These are phyloP conservation scores for Salvelinus sp. DNA, from an alignment of 2,113 vertebrate species.

Conservation along the genomic window DNA sequence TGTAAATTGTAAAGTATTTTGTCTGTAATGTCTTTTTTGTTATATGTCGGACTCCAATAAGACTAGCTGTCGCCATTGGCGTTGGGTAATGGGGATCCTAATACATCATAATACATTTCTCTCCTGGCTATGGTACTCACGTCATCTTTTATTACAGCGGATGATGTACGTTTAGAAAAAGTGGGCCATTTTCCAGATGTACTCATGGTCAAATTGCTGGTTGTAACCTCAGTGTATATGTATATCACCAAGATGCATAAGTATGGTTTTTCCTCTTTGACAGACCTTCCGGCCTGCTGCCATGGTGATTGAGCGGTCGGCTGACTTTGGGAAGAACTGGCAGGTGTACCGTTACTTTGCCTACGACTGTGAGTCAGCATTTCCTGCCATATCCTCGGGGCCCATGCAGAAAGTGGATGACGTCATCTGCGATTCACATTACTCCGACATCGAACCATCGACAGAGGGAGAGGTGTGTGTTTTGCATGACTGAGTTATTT, in stretches of 20 bases:
- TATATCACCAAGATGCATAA: not conserved
- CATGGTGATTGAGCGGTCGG: conserved; percentile 94
- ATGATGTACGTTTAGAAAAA: not conserved
- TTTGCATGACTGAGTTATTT: not conserved
- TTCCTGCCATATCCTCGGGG: conserved; percentile 81
- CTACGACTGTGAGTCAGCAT: conserved; percentile 91
- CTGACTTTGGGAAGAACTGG: conserved; percentile 92
- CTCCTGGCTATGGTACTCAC: too few relatives aligned
- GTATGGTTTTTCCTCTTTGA: not conserved
- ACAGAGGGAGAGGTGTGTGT: conserved; percentile 90
- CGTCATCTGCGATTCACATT: conserved; percentile 93
- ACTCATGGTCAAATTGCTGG: not conserved
- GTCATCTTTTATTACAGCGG: not conserved
- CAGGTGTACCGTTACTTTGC: conserved; percentile 94
- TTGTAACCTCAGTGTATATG: not conserved
- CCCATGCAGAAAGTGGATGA: conserved; percentile 96
- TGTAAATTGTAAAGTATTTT: too few relatives aligned
- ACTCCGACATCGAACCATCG: conserved; percentile 97
- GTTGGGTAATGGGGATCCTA: too few relatives aligned
- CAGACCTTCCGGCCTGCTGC: conserved; percentile 95
- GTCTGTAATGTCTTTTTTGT: too few relatives aligned
- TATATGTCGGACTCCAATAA: too few relatives aligned
- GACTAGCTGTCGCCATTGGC: too few relatives aligned
- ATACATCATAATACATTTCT: too few relatives aligned
- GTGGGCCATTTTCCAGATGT: not conserved